phyloP scores from a whole-genome alignment of 2,888 invertebrate genomes.

The Ectemnius cavifrons region DNA sequence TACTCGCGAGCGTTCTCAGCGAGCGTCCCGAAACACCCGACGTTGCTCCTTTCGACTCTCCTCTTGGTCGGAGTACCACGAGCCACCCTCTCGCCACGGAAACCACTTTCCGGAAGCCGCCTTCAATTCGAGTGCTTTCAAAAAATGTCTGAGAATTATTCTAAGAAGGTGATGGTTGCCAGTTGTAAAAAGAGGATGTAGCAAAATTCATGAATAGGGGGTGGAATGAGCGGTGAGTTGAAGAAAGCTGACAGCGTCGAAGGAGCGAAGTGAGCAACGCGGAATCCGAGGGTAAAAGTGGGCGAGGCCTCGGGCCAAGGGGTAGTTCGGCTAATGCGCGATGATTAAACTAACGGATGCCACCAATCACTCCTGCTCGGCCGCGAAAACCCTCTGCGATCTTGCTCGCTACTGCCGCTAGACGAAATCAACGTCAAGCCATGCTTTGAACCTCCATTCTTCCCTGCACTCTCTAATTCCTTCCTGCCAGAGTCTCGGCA shows the following conservation, averaged over 20 bases:
- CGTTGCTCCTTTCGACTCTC: constrained; percentile 8
- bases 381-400: constrained; percentile 71
- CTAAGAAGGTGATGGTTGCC: too few species aligned
- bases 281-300: constrained; percentile 72
- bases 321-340: constrained; percentile 76
- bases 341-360: constrained; percentile 78
- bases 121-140: neutral
- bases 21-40: constrained; percentile 45
- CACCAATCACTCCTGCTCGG: constrained; percentile 73
- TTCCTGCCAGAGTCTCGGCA: constrained; percentile 35
- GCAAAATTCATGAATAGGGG: constrained; percentile 38
- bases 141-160: neutral
- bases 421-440: constrained; percentile 48
- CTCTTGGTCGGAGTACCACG: neutral
- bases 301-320: constrained; percentile 66
- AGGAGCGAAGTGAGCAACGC: constrained; percentile 59
- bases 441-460: constrained; percentile 61
- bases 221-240: constrained; percentile 66
- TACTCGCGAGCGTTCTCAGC: constrained; percentile 62
- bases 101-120: neutral
- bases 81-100: neutral
- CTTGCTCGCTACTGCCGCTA: constrained; percentile 50
- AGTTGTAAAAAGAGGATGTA: too few species aligned
- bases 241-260: constrained; percentile 58
- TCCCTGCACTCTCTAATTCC: constrained; percentile 27